These are phyloP conservation scores for Glossosoma conforme DNA, from an alignment of 1,140 invertebrate genomes.

Conservation along the genomic window DNA sequence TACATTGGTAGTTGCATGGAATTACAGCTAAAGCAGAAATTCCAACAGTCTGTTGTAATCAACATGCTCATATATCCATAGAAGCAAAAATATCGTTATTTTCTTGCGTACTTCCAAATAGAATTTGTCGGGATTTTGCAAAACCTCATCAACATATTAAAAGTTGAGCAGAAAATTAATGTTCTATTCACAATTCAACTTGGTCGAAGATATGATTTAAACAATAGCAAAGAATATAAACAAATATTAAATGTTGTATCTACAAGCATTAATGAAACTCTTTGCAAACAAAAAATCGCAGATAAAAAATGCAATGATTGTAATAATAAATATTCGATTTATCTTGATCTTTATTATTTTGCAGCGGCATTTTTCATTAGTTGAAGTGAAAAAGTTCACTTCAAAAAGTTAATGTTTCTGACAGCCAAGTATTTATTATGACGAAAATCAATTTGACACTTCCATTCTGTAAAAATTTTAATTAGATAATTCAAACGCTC, in stretches of 20 bases:
- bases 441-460: too few relatives aligned
- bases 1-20: neutral
- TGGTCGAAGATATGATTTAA: too few relatives aligned
- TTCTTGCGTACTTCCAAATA: neutral
- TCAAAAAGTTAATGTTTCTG: neutral
- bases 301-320: neutral
- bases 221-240: neutral
- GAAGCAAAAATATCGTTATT: neutral
- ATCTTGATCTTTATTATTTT: too few relatives aligned
- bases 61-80: neutral
- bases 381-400: too few relatives aligned
- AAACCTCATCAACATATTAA: neutral
- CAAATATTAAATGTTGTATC: neutral
- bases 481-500: too few relatives aligned
- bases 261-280: neutral
- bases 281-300: neutral
- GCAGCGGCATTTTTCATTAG: too few relatives aligned
- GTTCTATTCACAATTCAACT: too few relatives aligned
- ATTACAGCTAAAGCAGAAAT: neutral
- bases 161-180: neutral
- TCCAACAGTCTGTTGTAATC: neutral
- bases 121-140: neutral
- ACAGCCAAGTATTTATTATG: neutral
- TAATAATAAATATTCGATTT: neutral
- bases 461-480: too few relatives aligned